Percentiles rank a stretch among this genome's conserved stretches.
phyloP scores from a whole-genome alignment of 1,140 invertebrate genomes.

The Calliopsis andreniformis region DNA sequence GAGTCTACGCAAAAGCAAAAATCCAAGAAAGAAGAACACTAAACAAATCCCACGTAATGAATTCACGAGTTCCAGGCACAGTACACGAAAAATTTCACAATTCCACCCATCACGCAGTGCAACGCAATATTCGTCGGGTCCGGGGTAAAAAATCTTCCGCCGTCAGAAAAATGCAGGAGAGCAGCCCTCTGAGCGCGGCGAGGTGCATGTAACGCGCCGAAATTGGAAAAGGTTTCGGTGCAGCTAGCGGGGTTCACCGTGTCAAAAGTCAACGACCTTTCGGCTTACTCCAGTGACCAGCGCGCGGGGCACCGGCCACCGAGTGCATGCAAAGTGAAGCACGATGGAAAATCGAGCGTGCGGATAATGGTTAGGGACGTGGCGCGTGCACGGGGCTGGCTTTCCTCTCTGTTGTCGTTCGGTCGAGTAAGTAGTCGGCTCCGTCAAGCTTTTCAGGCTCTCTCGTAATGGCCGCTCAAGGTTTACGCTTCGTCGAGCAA shows the following conservation, averaged over 20 bases:
- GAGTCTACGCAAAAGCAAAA: too few relatives aligned
- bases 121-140: too few relatives aligned
- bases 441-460: constrained; percentile 34
- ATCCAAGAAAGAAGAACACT: too few relatives aligned
- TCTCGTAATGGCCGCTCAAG: constrained; percentile 26
- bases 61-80: too few relatives aligned
- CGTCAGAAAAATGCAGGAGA: too few relatives aligned
- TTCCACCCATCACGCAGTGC: too few relatives aligned
- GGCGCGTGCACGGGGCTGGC: not conserved
- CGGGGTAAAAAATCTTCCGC: too few relatives aligned
- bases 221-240: not conserved
- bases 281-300: constrained; percentile 63
- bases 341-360: constrained; percentile 51
- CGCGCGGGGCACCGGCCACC: not conserved
- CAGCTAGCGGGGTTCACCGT: constrained; percentile 16
- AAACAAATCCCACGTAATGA: too few relatives aligned
- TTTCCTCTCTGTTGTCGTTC: constrained; percentile 39
- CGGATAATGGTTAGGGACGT: constrained; percentile 22
- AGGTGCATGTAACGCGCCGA: not conserved
- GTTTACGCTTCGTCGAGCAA: constrained; percentile 54
- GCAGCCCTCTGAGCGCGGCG: too few relatives aligned
- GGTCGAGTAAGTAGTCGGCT: constrained; percentile 38
- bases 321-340: constrained; percentile 22
- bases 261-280: constrained; percentile 56
- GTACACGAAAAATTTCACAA: too few relatives aligned